phyloP scores from a whole-genome alignment of 1,140 invertebrate genomes.

The Brachionus rubens region DNA sequence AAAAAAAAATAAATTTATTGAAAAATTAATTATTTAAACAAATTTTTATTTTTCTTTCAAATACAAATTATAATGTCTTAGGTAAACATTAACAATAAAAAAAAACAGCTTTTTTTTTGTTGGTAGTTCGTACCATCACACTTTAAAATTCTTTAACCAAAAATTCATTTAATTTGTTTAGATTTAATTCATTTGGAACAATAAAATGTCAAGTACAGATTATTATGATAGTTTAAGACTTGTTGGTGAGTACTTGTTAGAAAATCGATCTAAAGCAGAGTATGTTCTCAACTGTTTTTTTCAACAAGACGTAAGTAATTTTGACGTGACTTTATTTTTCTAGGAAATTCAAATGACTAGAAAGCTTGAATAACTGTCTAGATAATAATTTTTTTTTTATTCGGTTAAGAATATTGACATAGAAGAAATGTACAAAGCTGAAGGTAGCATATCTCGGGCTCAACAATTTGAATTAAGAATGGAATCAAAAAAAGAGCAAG shows the following conservation, averaged over 20 bases:
- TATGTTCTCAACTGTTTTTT: slow-evolving; percentile 37
- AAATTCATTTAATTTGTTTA: too few relatives aligned
- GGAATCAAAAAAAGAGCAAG: slow-evolving; percentile 35
- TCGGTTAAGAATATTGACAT: slow-evolving; percentile 42
- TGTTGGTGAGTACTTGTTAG: slow-evolving; percentile 30
- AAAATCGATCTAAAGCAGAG: slow-evolving; percentile 24
- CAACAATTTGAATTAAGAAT: slow-evolving; percentile 45
- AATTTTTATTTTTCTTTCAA: too few relatives aligned
- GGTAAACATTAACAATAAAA: too few relatives aligned
- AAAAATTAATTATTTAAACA: too few relatives aligned
- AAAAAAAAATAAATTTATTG: too few relatives aligned
- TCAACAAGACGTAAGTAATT: slow-evolving; percentile 29
- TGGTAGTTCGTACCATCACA: too few relatives aligned
- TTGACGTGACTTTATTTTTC: background rate
- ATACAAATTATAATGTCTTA: too few relatives aligned
- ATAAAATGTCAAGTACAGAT: slow-evolving; percentile 28
- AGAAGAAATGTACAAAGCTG: slow-evolving; percentile 44
- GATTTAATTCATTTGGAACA: too few relatives aligned
- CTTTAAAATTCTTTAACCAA: too few relatives aligned
- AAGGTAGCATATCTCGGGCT: slow-evolving; percentile 14
- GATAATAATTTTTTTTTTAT: background rate
- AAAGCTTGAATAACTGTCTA: too few relatives aligned
- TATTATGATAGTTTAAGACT: slow-evolving; percentile 38
- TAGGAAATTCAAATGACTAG: too few relatives aligned
- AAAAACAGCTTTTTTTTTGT: too few relatives aligned